Conservation (phyloP, 2,113 vertebrate genomes). For the Rhinopithecus roxellana region DNA sequence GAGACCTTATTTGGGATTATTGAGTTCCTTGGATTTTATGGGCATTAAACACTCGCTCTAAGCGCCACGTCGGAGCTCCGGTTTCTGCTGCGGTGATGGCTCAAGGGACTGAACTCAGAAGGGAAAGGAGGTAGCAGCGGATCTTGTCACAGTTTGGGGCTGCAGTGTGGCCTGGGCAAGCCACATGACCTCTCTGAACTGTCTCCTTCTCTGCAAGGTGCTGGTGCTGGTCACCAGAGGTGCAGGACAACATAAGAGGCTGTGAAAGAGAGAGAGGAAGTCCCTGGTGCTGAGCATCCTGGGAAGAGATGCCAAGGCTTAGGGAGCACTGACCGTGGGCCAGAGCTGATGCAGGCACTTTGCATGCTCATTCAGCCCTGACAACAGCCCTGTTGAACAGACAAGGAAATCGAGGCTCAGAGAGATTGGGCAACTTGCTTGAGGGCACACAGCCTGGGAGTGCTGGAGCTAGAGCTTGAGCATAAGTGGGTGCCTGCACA, state of each 20-base stretch:
- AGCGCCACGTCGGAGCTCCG: fast-evolving
- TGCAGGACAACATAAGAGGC: too few relatives aligned
- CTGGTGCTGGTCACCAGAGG: fast-evolving
- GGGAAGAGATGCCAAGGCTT: background rate
- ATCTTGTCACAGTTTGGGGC: fast-evolving
- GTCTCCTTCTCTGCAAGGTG: background rate
- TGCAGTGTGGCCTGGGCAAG: background rate
- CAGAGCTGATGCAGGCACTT: fast-evolving
- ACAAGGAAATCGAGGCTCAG: background rate
- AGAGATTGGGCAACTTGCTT: background rate
- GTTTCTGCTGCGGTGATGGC: background rate
- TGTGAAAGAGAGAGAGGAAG: background rate
- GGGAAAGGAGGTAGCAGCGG: background rate
- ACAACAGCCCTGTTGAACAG: fast-evolving
- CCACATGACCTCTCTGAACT: background rate
- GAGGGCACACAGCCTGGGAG: background rate
- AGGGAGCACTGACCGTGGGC: fast-evolving
- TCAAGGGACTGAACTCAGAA: background rate
- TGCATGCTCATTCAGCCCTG: fast-evolving
- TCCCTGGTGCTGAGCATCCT: background rate
- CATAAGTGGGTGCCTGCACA: fast-evolving
- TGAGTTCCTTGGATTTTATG: background rate
- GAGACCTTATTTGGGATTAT: constrained; percentile 68
- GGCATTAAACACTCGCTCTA: fast-evolving
- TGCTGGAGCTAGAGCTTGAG: fast-evolving